Conservation (phyloP, 2,888 invertebrate genomes). For the Chaetoderma sp. region DNA sequence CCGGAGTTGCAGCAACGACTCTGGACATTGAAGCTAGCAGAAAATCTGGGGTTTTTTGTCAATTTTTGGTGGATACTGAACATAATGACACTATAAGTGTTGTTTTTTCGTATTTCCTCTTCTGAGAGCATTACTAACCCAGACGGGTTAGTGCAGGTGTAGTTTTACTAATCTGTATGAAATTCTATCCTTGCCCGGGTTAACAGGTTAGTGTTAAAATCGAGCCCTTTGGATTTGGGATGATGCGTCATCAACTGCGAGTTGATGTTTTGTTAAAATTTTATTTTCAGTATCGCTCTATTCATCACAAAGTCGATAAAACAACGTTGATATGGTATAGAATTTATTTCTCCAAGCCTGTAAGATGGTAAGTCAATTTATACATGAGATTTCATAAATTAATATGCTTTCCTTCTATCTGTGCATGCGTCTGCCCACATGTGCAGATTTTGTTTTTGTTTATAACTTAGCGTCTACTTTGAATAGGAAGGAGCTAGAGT, state of each 20-base stretch:
- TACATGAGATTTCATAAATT: neutral
- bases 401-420: neutral
- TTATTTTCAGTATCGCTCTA: constrained; percentile 60
- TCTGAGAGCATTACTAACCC: too few relatives aligned
- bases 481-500: neutral
- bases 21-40: too few relatives aligned
- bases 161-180: too few relatives aligned
- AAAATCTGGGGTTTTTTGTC: too few relatives aligned
- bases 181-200: neutral
- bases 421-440: neutral
- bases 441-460: neutral
- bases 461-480: neutral
- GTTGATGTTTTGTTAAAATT: constrained; percentile 10
- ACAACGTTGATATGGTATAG: constrained; percentile 55
- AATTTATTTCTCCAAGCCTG: constrained; percentile 51
- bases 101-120: too few relatives aligned
- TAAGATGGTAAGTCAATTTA: constrained; percentile 47
- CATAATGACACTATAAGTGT: too few relatives aligned
- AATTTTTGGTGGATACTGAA: too few relatives aligned
- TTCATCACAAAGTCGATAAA: constrained; percentile 60
- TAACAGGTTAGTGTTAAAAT: too few relatives aligned
- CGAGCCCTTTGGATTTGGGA: too few relatives aligned
- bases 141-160: too few relatives aligned
- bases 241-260: neutral
- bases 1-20: too few relatives aligned